Evolutionary conservation across 2,888 invertebrate genomes (phyloP), one percentile per base, ranked within the genome.

Genomic region (Microchrysa polita): DNA sequence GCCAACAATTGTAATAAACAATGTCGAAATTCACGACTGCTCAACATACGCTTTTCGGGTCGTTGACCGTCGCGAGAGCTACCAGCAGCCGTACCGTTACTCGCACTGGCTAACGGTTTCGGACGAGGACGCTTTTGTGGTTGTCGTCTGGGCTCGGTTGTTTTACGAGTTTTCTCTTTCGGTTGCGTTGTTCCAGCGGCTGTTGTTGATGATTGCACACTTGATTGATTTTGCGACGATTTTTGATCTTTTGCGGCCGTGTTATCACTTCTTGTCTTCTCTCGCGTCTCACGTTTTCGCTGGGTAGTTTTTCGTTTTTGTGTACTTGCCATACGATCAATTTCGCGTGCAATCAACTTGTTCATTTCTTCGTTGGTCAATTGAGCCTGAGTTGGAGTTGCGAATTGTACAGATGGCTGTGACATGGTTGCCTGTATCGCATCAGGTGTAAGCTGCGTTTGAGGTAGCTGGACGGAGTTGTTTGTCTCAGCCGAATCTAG

Each of bases 311-410:
- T 69, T 20, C 69, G 69, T 18, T 55, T 55, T 16, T 69, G 55
- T 9, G 69, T 18, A 18, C 23, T 18, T 5, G 67, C 67, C 69
- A 69, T 69, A 16, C 69, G 69, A 20, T 69, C 69, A 20, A 69
- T 69, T 20, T 69, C 69, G 5, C 69, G 53, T 1, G 69, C 69
- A 14, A 69, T 69, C 12, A 69, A 16, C 1, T 22, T 42, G 22
- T 69, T 69, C 69, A 69, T 69, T 40, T 52, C 69, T 18, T 69
- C 69, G 14, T 16, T n/a, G 18, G 69, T 40, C 10, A 48, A 12
- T n/a, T 12, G 16, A 2, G 12, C 14, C 12, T 48, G 48, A 7
- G 12, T 12, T n/a, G 2, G 14, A n/a, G 4, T 2, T 48, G 4
- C 5, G 14, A 2, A n/a, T 12, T 48, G 48, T 48, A n/a, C 14